Evolutionary conservation across 2,888 invertebrate genomes (phyloP).

Genomic region (Agrilus mali): DNA sequence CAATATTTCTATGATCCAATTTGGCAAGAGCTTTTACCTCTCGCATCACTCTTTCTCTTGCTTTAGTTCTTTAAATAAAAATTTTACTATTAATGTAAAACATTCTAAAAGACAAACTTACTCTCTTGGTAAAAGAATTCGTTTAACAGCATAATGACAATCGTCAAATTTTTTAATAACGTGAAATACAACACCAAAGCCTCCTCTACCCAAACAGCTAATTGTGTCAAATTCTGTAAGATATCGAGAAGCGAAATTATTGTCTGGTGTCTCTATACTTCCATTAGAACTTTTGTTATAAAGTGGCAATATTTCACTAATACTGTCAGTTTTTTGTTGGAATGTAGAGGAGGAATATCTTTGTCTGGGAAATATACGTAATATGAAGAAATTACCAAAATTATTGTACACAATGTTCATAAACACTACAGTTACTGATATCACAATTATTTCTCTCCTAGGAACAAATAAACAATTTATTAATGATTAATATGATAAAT

Average conservation of each 20-base stretch:
- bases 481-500: background rate
- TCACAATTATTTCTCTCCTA: slow-evolving; percentile 67
- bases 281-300: too few species aligned
- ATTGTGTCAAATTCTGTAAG: slow-evolving; percentile 74
- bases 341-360: too few species aligned
- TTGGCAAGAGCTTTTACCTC: slow-evolving; percentile 93
- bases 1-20: slow-evolving; percentile 89
- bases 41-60: slow-evolving; percentile 78
- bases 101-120: slow-evolving; percentile 23
- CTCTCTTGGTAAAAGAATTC: slow-evolving; percentile 75
- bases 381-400: too few species aligned
- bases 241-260: slow-evolving; percentile 51
- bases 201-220: slow-evolving; percentile 75
- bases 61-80: slow-evolving; percentile 48
- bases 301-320: too few species aligned
- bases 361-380: too few species aligned
- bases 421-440: slow-evolving; percentile 59
- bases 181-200: slow-evolving; percentile 94
- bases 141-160: slow-evolving; percentile 87
- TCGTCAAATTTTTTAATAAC: slow-evolving; percentile 90
- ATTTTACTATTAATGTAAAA: background rate
- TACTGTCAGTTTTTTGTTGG: too few species aligned
- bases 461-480: slow-evolving; percentile 11
- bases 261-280: slow-evolving; percentile 3
- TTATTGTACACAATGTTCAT: slow-evolving; percentile 39